A percentile compares a stretch with the other conserved stretches of the same genome.
Evolutionary conservation across 1,140 invertebrate species (phyloP).

Genomic region (Holcopasites calliopsidis): DNA sequence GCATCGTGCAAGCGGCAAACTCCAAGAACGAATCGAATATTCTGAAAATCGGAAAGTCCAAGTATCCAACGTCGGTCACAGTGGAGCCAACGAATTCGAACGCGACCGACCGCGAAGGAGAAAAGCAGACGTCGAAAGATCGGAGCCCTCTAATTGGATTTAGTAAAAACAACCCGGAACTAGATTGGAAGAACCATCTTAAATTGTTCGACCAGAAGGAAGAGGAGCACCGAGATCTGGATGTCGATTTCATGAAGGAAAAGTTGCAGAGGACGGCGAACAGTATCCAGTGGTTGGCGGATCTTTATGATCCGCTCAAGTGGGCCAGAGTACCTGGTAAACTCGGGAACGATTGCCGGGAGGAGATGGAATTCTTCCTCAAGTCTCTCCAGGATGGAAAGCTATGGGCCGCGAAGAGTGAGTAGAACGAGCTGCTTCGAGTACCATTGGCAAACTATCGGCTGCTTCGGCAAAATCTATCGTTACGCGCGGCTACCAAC

Average conservation of each 20-base stretch:
- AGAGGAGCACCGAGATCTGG: slow-evolving; percentile 61
- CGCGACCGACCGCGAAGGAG: slow-evolving; percentile 27
- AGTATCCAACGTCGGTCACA: not conserved
- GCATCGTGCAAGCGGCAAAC: not conserved
- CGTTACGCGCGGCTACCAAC: not conserved
- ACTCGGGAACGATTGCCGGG: slow-evolving; percentile 76
- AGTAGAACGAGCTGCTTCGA: slow-evolving; percentile 69
- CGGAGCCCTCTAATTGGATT: slow-evolving; percentile 57
- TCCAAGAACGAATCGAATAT: slow-evolving; percentile 70
- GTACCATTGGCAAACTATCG: not conserved
- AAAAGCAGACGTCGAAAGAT: not conserved
- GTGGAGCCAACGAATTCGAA: slow-evolving; percentile 40
- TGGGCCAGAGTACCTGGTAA: slow-evolving; percentile 81
- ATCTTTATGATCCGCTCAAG: slow-evolving; percentile 84
- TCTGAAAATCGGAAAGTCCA: slow-evolving; percentile 62
- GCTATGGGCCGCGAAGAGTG: slow-evolving; percentile 86
- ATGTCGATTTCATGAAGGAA: slow-evolving; percentile 74
- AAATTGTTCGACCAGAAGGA: slow-evolving; percentile 57
- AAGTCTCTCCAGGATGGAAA: slow-evolving; percentile 81
- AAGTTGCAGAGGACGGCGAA: slow-evolving; percentile 70
- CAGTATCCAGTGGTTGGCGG: slow-evolving; percentile 83
- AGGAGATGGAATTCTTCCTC: slow-evolving; percentile 81
- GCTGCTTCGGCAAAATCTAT: not conserved
- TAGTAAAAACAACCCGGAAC: slow-evolving; percentile 75
- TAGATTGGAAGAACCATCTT: slow-evolving; percentile 74